Conservation (phyloP, 2,797 vertebrate species). For the Eupleurogrammus muticus region DNA sequence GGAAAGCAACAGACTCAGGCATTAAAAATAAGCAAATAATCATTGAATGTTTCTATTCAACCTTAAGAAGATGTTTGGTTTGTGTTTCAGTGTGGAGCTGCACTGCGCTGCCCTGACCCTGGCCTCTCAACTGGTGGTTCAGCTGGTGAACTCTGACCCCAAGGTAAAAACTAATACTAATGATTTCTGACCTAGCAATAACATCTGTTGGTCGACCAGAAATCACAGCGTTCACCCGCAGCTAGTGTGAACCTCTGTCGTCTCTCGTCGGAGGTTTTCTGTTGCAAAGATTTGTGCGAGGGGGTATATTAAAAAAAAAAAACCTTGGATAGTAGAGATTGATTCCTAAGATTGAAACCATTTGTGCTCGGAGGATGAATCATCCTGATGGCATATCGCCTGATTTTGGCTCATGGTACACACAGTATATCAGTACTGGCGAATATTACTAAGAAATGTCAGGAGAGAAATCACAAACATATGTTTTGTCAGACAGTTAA, state of each 20-base stretch:
- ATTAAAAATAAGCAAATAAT: not conserved
- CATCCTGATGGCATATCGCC: no score
- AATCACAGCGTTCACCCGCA: not conserved
- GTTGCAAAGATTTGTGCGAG: not conserved
- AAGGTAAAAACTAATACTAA: slow-evolving; percentile 83
- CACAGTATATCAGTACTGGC: no score
- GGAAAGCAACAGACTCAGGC: not conserved
- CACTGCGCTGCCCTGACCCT: slow-evolving; percentile 88
- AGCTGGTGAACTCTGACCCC: slow-evolving; percentile 73
- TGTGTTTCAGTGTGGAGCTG: slow-evolving; percentile 89
- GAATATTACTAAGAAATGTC: no score
- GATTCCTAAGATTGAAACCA: not conserved
- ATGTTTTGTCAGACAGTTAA: no score
- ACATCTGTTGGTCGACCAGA: not conserved
- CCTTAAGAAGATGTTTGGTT: slow-evolving; percentile 17
- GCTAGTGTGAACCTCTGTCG: not conserved
- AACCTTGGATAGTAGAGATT: not conserved
- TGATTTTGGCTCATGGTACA: no score
- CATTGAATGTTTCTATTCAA: not conserved
- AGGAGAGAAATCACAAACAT: no score
- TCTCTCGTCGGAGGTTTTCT: not conserved
- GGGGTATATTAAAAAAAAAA: not conserved
- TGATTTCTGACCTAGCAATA: no score
- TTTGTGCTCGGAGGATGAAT: no score
- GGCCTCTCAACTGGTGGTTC: slow-evolving; percentile 86